Evolutionary conservation across 53 echinoderm and acorn worm species (phyloP).

Genomic region (Holothuria scabra): DNA sequence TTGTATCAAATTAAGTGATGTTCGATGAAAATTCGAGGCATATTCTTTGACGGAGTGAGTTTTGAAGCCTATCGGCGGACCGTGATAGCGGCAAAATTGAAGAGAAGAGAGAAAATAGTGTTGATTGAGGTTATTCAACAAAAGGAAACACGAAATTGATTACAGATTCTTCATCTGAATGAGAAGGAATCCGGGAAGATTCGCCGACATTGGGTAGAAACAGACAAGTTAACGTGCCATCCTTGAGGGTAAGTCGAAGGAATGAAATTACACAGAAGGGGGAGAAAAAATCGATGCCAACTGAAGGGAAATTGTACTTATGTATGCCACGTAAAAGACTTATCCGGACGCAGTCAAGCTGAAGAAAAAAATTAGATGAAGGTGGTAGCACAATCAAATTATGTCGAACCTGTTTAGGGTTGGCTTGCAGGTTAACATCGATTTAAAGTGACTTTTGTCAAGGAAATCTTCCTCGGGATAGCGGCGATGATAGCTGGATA

Average conservation of each 20-base stretch:
- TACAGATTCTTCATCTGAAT: conserved; percentile 15
- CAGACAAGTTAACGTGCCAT: neutral
- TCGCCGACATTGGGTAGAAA: neutral
- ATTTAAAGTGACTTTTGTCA: conserved; percentile 45
- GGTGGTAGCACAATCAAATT: conserved; percentile 32
- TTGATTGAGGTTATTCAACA: conserved; percentile 44
- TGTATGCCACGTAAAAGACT: conserved; percentile 36
- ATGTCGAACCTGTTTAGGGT: conserved; percentile 37
- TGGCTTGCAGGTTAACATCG: conserved; percentile 42
- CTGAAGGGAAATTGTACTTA: conserved; percentile 30
- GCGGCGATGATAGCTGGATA: too few relatives aligned
- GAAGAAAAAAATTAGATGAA: conserved; percentile 28
- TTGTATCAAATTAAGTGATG: conserved; percentile 42
- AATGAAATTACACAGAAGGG: neutral
- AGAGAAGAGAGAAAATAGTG: conserved; percentile 5
- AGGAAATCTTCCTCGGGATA: conserved; percentile 11
- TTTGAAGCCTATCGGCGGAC: conserved; percentile 2
- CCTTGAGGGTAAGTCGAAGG: conserved; percentile 38
- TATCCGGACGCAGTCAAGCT: conserved; percentile 20
- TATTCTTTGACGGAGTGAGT: conserved; percentile 4
- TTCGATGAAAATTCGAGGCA: conserved; percentile 14
- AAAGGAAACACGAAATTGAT: conserved; percentile 31
- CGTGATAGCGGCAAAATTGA: neutral
- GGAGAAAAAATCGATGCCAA: conserved; percentile 8
- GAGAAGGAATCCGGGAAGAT: conserved; percentile 16